These are phyloP conservation scores for Danio jaintianensis DNA, from an alignment of 2,797 vertebrate species.

Conservation along the genomic window DNA sequence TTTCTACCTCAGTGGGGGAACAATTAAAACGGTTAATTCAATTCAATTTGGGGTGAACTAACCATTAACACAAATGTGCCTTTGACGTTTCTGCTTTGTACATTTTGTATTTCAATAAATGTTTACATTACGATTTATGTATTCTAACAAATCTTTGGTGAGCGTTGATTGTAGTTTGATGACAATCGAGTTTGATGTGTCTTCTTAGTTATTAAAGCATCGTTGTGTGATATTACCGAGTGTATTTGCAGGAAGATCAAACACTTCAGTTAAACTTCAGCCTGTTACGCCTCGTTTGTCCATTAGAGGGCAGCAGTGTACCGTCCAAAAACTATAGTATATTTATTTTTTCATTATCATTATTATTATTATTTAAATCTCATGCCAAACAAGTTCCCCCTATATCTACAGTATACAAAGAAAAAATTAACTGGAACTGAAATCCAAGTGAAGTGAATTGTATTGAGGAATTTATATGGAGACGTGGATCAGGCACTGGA, in stretches of 20 bases:
- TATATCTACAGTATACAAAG: neutral
- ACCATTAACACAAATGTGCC: neutral
- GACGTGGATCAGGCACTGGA: constrained; percentile 32
- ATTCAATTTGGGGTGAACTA: too few species aligned
- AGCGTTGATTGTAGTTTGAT: neutral
- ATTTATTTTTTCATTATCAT: neutral
- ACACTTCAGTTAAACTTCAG: neutral
- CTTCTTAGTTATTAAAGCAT: neutral
- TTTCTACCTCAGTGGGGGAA: constrained; percentile 23
- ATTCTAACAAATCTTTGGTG: neutral
- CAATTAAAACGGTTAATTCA: too few species aligned
- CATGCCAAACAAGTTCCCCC: neutral
- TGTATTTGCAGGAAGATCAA: neutral
- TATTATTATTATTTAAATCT: neutral
- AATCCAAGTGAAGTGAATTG: neutral
- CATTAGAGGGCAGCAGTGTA: constrained; percentile 29
- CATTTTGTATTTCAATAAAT: neutral
- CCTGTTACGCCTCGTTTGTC: neutral
- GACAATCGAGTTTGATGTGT: neutral
- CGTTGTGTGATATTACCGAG: too few species aligned
- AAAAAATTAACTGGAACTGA: too few species aligned
- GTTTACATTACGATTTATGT: neutral
- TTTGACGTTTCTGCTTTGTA: neutral
- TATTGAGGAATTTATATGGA: neutral
- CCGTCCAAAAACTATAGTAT: neutral